Base-by-base conservation (phyloP, 2,113 vertebrate species). In the Ahaetulla prasina region DNA sequence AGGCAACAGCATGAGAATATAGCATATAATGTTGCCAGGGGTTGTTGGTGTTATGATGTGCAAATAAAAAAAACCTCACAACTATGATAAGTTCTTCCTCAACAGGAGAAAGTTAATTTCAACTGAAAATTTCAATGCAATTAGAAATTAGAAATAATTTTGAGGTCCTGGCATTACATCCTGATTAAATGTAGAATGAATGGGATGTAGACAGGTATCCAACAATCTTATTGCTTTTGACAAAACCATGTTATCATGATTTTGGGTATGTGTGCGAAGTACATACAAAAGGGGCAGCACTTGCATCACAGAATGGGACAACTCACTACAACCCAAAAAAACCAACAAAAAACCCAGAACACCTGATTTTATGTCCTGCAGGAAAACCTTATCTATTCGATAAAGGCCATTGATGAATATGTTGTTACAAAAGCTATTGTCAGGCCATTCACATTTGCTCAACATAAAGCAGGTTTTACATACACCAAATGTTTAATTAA, bases 401-500 rank as follows among this genome's bases (percentile, higher is more conserved):
- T 94, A 57, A 3, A 92, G 74, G 68, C 60, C 57, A 96, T 93
- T 89, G 93, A 89, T 94, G 92, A 95, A 96, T 96, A 94, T 85
- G 94, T 92, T 94, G 93, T 91, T 93, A 96, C 85, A 96, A 93
- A 95, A 94, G 54, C 60, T 94, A 87, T 95, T 96, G 93, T 96
- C 95, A 96, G 93, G 74, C 93, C 92, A 93, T 95, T 96, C 95
- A 95, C 74, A 95, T 95, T 96, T 96, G 95, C 96, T 92, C 93
- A 93, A 90, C 91, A 68, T 89, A 60, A 93, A 97, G 94, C 94
- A 96, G 94, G 93, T 96, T 97, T 96, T 95, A 94, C 92, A 95
- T 91, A 95, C 89, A 93, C 90, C 93, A 95, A 97, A 97, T 96
- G 94, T 96, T 97, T 97, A 97, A 97, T 97, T 97, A 97, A 96